Evolutionary conservation across 2,113 vertebrate genomes (phyloP).

Genomic region (Apteryx owenii): DNA sequence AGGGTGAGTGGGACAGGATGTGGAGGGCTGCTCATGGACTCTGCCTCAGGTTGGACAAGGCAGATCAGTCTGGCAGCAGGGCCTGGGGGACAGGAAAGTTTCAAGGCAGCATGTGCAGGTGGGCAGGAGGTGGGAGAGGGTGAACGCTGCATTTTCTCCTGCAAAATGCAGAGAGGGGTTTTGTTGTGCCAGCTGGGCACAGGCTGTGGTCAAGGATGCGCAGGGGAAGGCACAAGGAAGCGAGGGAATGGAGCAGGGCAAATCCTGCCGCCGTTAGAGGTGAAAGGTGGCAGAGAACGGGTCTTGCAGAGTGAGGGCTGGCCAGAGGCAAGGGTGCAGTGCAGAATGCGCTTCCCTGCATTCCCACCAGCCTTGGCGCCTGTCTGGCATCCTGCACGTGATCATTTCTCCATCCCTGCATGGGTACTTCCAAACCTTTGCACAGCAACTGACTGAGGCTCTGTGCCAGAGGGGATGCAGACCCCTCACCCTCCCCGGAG

Average conservation of each 20-base stretch:
- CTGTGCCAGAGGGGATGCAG: accelerated
- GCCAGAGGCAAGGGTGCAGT: not conserved
- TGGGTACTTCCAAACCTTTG: not conserved
- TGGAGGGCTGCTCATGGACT: not conserved
- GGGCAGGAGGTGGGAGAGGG: not conserved
- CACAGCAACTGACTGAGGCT: accelerated
- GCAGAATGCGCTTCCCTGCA: not conserved
- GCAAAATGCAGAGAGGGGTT: not conserved
- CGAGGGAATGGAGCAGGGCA: not conserved
- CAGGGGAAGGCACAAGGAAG: not conserved
- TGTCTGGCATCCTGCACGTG: not conserved
- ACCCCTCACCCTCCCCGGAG: not conserved
- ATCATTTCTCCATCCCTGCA: not conserved
- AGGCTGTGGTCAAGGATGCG: accelerated
- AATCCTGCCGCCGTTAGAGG: not conserved
- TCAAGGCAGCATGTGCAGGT: not conserved
- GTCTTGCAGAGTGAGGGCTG: accelerated
- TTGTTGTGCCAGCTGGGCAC: accelerated
- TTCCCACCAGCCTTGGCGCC: not conserved
- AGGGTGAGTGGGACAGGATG: not conserved
- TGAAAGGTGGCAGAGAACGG: not conserved
- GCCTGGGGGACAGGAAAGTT: not conserved
- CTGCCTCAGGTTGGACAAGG: not conserved
- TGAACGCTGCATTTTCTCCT: not conserved
- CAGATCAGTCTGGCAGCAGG: not conserved